Evolutionary conservation across 2,797 vertebrate species (phyloP).

Genomic region (Molossus molossus): DNA sequence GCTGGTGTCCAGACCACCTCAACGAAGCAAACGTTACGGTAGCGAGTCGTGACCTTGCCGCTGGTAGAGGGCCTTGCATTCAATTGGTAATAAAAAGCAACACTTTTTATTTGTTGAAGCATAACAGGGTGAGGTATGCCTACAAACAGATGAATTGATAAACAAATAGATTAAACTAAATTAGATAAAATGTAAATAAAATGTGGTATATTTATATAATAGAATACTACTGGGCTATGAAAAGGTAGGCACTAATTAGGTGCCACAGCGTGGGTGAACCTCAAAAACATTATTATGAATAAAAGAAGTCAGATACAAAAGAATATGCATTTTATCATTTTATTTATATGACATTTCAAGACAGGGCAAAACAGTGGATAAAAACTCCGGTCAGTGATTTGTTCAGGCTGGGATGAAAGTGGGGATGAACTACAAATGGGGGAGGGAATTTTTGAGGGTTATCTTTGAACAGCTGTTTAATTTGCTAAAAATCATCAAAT

Average conservation of each 20-base stretch:
- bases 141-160: background rate
- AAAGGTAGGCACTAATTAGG: background rate
- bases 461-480: background rate
- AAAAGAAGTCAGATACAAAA: slow-evolving; percentile 17
- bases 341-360: slow-evolving; percentile 26
- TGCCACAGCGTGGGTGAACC: background rate
- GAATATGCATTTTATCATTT: background rate
- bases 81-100: background rate
- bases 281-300: background rate
- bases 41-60: background rate
- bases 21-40: background rate
- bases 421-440: background rate
- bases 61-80: background rate
- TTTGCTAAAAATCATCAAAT: slow-evolving; percentile 14
- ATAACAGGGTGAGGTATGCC: background rate
- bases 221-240: background rate
- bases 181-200: background rate
- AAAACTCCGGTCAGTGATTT: background rate
- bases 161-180: background rate
- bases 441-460: background rate
- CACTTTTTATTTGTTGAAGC: background rate
- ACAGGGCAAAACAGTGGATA: background rate
- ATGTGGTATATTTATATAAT: background rate
- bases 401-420: background rate
- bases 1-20: background rate